A percentile compares a stretch with the other conserved stretches of the same genome.
Conservation (phyloP, 2,113 vertebrate species). For the Genyomyrus donnyi region DNA sequence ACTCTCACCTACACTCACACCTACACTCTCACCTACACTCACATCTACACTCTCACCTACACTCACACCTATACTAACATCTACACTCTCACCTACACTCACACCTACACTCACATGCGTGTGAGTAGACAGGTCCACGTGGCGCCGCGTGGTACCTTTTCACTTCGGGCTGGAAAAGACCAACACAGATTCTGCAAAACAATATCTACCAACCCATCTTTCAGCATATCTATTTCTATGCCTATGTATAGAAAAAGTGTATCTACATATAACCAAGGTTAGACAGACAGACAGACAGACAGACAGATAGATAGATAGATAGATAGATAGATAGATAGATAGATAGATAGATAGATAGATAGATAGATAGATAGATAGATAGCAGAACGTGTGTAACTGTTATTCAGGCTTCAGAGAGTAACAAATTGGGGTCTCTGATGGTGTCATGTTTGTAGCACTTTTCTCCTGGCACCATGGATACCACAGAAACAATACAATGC, state of each 20-base stretch:
- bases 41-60: no score
- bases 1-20: background rate
- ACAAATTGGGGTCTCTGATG: slow-evolving; percentile 34
- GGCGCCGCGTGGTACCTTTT: background rate
- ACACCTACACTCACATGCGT: no score
- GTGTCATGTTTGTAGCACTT: slow-evolving; percentile 52
- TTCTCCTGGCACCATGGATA: slow-evolving; percentile 49
- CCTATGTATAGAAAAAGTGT: background rate
- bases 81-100: no score
- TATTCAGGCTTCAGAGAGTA: background rate
- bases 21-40: background rate
- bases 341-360: no score
- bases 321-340: no score
- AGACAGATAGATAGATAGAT: background rate
- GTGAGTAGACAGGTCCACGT: background rate
- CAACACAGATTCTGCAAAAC: background rate
- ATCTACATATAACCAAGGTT: background rate
- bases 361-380: background rate
- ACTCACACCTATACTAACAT: no score
- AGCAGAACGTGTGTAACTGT: background rate
- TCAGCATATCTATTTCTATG: background rate
- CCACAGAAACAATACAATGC: slow-evolving; percentile 42
- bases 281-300: background rate
- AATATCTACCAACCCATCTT: background rate
- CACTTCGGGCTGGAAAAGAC: background rate